Base-by-base conservation (phyloP, 2,797 vertebrate species). In the Sciaenops ocellatus region DNA sequence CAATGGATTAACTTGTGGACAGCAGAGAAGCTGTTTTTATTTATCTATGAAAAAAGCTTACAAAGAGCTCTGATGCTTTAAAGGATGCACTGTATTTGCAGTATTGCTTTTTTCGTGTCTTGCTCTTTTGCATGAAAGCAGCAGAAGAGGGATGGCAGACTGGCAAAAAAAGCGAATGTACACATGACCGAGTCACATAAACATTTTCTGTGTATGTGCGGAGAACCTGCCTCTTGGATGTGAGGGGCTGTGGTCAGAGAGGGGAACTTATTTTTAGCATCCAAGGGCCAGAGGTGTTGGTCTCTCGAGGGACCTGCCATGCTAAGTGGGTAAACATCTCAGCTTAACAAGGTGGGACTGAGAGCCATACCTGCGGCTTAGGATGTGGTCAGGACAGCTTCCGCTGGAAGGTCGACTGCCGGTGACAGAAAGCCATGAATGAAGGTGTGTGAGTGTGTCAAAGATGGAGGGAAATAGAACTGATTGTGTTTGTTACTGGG, bases 271-370 rank as follows among this genome's bases (percentile, higher is more conserved):
- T 86, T 88, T 92, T 89, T 90, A 89, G 87, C 79, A 66, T 84
- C 78, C 5, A 56, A 38, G 70, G 47, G 78, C 70, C 79, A 82
- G 78, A 90, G 83, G 84, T 89, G 92, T 78, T 78, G 83, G 78
- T 69, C 85, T 75, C 89, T 68, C 24, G 5, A 78, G 88, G 84
- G 90, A 85, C 65, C 67, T 28, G 30, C 75, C 66, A 22, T n/a
- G 30, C 67, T 91, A 92, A 93, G 93, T 91, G 87, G 91, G 91
- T 89, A 93, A 94, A 94, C 92, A 93, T 81, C 87, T 87, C 83
- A 79, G 34, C 74, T 78, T 91, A 92, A 94, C 83, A 90, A 92
- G 89, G 90, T 88, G 86, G 73, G 89, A 93, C 80, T 86, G 74
- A 87, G 85, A 85, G 54, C 78, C 79, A 48, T 81, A 90, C 91